Evolutionary conservation across 1,140 invertebrate species (phyloP), one percentile per base, ranked within the genome.

Genomic region (Brachionus rubens): DNA sequence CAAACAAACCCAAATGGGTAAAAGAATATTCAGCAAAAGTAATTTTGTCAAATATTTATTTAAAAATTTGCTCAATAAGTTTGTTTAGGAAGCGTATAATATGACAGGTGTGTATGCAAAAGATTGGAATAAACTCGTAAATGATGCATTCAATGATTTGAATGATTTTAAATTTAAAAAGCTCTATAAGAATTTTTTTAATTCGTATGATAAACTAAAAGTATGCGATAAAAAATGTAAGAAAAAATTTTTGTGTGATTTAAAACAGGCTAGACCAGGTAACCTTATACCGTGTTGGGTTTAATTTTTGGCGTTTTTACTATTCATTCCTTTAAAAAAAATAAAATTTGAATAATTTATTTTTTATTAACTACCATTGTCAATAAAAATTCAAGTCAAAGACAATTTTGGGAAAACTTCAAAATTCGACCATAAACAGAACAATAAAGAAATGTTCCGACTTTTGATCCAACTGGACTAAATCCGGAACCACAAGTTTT

Each of bases 21-120:
- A 50, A 36, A 72, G 75, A 76, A 76, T 76, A 76, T 33, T 59
- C 52, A 0, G 75, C 56, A 12, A 76, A 14, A 50, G 68, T 50
- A 33, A 48, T 50, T 14, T 6, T 56, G 4, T n/a, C n/a, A n/a
- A n/a, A 16, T 9, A 56, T 12, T 56, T 12, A 10, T 46, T 14
- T 46, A 7, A 46, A 14, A 7, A 16, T 46, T 46, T 46, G 9
- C n/a, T 46, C 33, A 36, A 50, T 4, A 19, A 10, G 3, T 56
- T 56, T 56, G 12, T 56, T 56, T 7, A 68, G 36, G n/a, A 41
- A 5, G 65, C 36, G 1, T 76, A 65, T 28, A 26, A 50, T n/a
- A 33, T 76, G 41, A 50, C 48, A 47, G 14, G 16, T 47, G 5
- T 76, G 2, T 67, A 43, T 16, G 54, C 75, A 21, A 19, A 33